Conservation (phyloP, 2,888 invertebrate species). For the Auanema freiburgensis region DNA sequence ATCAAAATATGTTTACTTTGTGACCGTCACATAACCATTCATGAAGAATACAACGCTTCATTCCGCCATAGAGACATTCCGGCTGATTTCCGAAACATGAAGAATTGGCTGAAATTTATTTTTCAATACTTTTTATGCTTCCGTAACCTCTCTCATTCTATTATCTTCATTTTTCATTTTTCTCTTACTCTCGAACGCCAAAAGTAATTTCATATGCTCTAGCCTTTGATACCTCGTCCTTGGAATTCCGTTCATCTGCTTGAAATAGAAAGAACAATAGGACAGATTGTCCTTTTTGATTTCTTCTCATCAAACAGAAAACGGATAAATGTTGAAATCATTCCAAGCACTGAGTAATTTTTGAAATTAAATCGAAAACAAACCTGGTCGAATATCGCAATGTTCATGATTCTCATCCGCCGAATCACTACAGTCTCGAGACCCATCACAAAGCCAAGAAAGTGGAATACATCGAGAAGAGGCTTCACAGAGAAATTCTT, state of each 20-base stretch:
- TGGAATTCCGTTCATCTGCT: neutral
- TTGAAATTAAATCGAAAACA: neutral
- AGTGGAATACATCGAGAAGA: constrained; percentile 27
- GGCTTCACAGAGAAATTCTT: constrained; percentile 5
- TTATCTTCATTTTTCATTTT: neutral
- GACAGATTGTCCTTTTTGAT: too few species aligned
- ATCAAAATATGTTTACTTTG: constrained; percentile 10
- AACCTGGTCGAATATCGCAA: constrained; percentile 26
- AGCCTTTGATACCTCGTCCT: neutral
- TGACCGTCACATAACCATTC: constrained; percentile 43
- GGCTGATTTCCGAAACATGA: constrained; percentile 38
- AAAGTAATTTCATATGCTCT: neutral
- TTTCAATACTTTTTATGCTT: neutral
- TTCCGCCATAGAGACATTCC: constrained; percentile 33
- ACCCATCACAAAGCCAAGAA: constrained; percentile 39
- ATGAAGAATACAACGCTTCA: constrained; percentile 33
- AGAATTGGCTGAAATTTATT: constrained; percentile 25
- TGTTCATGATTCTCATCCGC: constrained; percentile 30
- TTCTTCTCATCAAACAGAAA: too few species aligned
- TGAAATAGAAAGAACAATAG: too few species aligned
- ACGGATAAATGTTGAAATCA: too few species aligned
- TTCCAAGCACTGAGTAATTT: too few species aligned
- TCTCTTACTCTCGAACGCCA: neutral
- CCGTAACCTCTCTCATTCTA: constrained; percentile 1
- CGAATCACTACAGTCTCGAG: constrained; percentile 31